Evolutionary conservation across 2,113 vertebrate genomes (phyloP).

Genomic region (Oostethus manadensis): DNA sequence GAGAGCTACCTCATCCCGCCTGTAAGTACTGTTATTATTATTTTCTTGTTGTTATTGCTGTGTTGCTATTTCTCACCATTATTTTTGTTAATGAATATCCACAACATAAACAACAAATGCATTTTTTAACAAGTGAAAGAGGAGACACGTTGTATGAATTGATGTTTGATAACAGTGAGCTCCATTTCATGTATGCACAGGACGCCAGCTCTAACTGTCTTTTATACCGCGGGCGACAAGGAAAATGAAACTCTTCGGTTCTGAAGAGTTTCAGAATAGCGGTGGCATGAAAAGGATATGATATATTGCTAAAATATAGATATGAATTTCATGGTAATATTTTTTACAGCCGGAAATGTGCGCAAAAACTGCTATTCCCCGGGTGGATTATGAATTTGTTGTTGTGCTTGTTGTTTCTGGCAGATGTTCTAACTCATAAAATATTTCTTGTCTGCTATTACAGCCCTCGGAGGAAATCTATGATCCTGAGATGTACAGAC

Average conservation of each 20-base stretch:
- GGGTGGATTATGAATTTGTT: neutral
- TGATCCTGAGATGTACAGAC: slow-evolving; percentile 88
- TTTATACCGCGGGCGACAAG: slow-evolving; percentile 38
- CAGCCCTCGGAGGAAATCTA: slow-evolving; percentile 93
- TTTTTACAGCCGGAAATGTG: neutral
- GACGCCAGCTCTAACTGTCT: slow-evolving; percentile 37
- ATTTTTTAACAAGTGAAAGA: neutral
- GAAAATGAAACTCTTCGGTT: slow-evolving; percentile 60
- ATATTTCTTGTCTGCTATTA: slow-evolving; percentile 32
- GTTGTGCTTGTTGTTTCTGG: neutral
- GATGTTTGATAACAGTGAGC: slow-evolving; percentile 18
- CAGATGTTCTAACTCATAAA: neutral
- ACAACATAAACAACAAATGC: neutral
- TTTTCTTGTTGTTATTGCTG: slow-evolving; percentile 10
- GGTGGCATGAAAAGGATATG: neutral
- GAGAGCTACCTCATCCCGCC: slow-evolving; percentile 77
- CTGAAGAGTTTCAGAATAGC: slow-evolving; percentile 52
- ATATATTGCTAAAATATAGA: neutral
- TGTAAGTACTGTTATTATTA: slow-evolving; percentile 78
- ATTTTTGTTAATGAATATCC: neutral
- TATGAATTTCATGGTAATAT: neutral
- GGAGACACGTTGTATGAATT: neutral
- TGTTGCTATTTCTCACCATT: neutral
- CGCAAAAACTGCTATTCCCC: neutral
- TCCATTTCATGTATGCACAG: slow-evolving; percentile 35